Conservation (phyloP, 1,140 invertebrate species). For the Melipona quadrifasciata region DNA sequence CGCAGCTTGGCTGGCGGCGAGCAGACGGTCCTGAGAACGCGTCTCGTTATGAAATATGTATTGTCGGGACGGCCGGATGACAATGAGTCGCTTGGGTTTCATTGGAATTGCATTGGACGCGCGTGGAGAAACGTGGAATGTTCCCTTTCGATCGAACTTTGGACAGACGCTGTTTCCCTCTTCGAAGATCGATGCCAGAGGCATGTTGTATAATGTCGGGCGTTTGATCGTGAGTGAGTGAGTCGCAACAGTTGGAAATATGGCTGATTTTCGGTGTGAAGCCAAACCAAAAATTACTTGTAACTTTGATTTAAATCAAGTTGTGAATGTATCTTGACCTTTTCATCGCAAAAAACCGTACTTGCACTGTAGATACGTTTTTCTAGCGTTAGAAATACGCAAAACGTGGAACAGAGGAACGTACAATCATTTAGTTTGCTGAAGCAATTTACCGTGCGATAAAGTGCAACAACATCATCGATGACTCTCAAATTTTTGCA, state of each 20-base stretch:
- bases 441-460: too few relatives aligned
- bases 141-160: neutral
- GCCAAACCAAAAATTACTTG: too few relatives aligned
- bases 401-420: too few relatives aligned
- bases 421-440: too few relatives aligned
- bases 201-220: neutral
- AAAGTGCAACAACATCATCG: too few relatives aligned
- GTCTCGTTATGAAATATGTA: conserved; percentile 20
- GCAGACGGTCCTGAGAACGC: neutral
- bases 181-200: neutral
- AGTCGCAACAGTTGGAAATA: neutral
- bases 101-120: neutral
- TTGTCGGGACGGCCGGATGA: neutral
- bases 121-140: neutral
- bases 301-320: too few relatives aligned
- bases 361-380: too few relatives aligned
- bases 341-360: too few relatives aligned
- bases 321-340: too few relatives aligned
- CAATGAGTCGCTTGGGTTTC: neutral
- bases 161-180: neutral
- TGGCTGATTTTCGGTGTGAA: neutral
- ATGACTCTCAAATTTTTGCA: too few relatives aligned
- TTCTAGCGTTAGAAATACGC: too few relatives aligned
- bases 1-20: neutral
- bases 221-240: neutral